These are phyloP conservation scores for Ernsta delagoae DNA, from an alignment of 2,888 invertebrate genomes.

Conservation along the genomic window DNA sequence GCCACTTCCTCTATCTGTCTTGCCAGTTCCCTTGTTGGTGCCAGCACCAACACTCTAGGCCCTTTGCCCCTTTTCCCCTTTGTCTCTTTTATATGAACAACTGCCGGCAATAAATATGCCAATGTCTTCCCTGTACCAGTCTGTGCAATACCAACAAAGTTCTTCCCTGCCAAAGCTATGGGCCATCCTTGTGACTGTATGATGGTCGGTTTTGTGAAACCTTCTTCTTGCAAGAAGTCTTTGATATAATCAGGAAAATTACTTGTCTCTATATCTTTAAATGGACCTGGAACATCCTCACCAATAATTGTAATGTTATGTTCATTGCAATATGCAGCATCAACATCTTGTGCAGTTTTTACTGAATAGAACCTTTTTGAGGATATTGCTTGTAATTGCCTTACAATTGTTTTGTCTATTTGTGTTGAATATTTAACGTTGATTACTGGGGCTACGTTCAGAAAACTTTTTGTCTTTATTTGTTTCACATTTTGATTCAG, in stretches of 20 bases:
- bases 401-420: conserved; percentile 44
- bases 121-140: conserved; percentile 92
- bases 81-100: conserved; percentile 93
- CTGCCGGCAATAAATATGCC: conserved; percentile 91
- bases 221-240: conserved; percentile 85
- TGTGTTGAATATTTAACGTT: conserved; percentile 47
- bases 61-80: conserved; percentile 89
- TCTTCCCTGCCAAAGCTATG: conserved; percentile 90
- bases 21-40: conserved; percentile 91
- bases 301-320: conserved; percentile 91
- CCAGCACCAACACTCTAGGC: conserved; percentile 91
- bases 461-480: conserved; percentile 30
- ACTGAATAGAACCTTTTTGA: conserved; percentile 57
- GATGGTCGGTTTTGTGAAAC: conserved; percentile 89
- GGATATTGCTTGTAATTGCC: conserved; percentile 38
- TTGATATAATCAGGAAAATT: conserved; percentile 90
- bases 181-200: conserved; percentile 95
- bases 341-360: conserved; percentile 70
- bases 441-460: conserved; percentile 40
- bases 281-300: conserved; percentile 88
- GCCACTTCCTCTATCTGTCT: conserved; percentile 93
- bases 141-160: conserved; percentile 94
- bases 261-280: conserved; percentile 89
- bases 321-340: conserved; percentile 86
- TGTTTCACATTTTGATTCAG: conserved; percentile 53